phyloP scores from a whole-genome alignment of 1,140 invertebrate species.

The Nephila pilipes region DNA sequence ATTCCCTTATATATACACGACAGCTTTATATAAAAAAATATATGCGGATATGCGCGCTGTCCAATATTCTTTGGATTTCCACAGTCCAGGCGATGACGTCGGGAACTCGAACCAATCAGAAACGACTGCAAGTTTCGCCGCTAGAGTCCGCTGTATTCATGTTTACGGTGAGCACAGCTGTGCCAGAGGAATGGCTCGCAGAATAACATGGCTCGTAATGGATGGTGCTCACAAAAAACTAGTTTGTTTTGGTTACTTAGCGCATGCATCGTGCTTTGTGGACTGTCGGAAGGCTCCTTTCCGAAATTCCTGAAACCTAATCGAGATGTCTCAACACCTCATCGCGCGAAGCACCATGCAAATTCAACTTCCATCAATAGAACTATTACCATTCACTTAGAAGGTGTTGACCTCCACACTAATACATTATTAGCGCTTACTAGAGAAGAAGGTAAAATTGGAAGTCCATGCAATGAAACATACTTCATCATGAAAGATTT shows the following conservation, averaged over 20 bases:
- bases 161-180: conserved; percentile 63
- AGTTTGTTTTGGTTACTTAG: conserved; percentile 34
- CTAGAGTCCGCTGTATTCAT: conserved; percentile 45
- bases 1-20: too few relatives aligned
- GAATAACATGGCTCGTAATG: conserved; percentile 62
- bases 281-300: conserved; percentile 4
- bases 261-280: conserved; percentile 7
- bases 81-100: neutral
- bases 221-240: conserved; percentile 15
- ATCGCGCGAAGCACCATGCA: neutral
- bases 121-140: neutral
- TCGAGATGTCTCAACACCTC: neutral
- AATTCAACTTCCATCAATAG: neutral
- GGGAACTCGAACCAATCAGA: neutral
- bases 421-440: conserved; percentile 60
- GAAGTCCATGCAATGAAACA: conserved; percentile 53
- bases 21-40: neutral
- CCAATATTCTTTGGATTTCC: neutral
- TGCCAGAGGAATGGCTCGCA: conserved; percentile 59
- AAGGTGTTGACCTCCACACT: conserved; percentile 65
- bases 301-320: neutral
- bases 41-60: neutral
- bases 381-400: conserved; percentile 57
- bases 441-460: conserved; percentile 29
- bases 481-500: conserved; percentile 59